A percentile compares a stretch with the other conserved stretches of the same genome.
Evolutionary conservation across 2,113 vertebrate species (phyloP).

Genomic region (Caracal caracal): DNA sequence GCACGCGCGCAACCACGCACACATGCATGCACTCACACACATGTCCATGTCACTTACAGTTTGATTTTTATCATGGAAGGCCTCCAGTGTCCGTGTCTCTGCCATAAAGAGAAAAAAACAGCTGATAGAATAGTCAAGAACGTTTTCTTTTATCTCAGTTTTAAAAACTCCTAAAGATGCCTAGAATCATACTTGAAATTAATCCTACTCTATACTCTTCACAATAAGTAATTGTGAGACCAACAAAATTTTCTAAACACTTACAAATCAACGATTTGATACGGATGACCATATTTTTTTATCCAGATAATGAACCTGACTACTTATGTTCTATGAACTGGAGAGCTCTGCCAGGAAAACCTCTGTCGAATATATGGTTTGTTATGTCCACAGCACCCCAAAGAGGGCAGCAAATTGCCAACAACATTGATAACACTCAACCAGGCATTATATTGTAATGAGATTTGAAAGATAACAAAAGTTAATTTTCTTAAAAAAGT

Average conservation of each 20-base stretch:
- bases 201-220: neutral
- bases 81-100: constrained; percentile 52
- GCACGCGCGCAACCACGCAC: neutral
- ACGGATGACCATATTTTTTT: neutral
- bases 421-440: neutral
- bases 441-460: neutral
- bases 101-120: neutral
- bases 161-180: neutral
- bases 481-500: neutral
- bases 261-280: neutral
- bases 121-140: neutral
- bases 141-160: neutral
- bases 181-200: neutral
- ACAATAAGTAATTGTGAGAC: neutral
- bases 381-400: neutral
- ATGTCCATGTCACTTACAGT: constrained; percentile 55
- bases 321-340: neutral
- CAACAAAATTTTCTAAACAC: neutral
- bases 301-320: neutral
- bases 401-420: neutral
- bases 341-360: neutral
- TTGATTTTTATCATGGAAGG: neutral
- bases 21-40: neutral
- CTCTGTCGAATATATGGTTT: neutral
- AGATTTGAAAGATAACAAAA: constrained; percentile 26